Conservation (phyloP, 2,888 invertebrate species). For the Drosophila hawaiiensis region DNA sequence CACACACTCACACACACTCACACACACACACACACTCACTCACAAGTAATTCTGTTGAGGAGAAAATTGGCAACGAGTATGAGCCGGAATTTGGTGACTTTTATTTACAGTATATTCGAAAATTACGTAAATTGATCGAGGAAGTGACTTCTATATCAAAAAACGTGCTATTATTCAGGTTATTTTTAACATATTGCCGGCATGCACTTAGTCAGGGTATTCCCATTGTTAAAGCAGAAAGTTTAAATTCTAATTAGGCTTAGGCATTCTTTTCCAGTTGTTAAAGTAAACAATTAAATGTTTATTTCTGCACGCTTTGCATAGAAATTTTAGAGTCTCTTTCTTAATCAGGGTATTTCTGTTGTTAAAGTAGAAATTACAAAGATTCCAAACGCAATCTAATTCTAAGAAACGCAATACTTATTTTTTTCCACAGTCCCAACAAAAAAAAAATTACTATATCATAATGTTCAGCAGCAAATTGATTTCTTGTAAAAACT, state of each 20-base stretch:
- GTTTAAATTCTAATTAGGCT: neutral
- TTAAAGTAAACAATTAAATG: neutral
- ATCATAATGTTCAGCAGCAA: neutral
- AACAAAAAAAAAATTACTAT: neutral
- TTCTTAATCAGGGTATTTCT: neutral
- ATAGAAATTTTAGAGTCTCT: neutral
- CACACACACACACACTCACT: neutral
- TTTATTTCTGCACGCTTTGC: neutral
- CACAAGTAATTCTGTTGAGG: slow-evolving; percentile 5
- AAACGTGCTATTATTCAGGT: slow-evolving; percentile 58
- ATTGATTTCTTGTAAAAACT: neutral
- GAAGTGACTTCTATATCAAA: slow-evolving; percentile 22
- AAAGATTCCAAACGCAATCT: neutral
- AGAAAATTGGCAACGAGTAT: slow-evolving; percentile 53
- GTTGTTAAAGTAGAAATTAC: neutral
- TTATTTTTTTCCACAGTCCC: neutral
- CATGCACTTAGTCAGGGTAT: neutral
- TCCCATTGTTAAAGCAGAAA: neutral
- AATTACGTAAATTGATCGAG: slow-evolving; percentile 36
- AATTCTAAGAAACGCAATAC: neutral
- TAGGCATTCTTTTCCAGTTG: neutral
- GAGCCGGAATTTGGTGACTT: slow-evolving; percentile 57
- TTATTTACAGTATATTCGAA: slow-evolving; percentile 19
- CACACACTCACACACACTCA: neutral
- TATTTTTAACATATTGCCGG: slow-evolving; percentile 28